Conservation (phyloP, 2,888 invertebrate species). For the Lathronympha strigana region DNA sequence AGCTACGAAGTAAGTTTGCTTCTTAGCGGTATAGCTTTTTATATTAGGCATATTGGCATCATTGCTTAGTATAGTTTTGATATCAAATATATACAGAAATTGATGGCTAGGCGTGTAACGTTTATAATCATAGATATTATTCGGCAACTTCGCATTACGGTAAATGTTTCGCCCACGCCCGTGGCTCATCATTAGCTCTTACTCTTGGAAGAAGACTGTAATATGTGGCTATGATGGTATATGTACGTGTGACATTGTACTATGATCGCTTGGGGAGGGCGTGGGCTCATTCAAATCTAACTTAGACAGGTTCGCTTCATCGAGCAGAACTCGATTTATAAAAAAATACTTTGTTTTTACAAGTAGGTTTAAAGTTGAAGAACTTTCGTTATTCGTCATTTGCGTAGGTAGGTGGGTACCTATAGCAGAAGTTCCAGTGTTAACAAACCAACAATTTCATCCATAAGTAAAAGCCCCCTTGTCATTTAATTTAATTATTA, state of each 20-base stretch:
- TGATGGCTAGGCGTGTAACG: background rate
- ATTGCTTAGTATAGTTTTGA: background rate
- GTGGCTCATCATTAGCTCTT: slow-evolving; percentile 3
- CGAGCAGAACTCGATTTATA: background rate
- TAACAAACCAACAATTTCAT: no score
- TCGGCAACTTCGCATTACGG: slow-evolving; percentile 17
- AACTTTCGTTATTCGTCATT: background rate
- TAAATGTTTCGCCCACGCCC: slow-evolving; percentile 15
- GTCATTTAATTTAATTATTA: no score
- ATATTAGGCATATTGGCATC: no score
- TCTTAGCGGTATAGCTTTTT: background rate
- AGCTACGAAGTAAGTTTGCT: no score
- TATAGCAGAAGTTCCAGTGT: background rate
- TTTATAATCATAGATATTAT: slow-evolving; percentile 6
- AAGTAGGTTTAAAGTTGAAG: background rate
- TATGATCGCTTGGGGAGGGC: background rate
- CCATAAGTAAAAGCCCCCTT: no score
- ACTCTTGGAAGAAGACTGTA: slow-evolving; percentile 3
- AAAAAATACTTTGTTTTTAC: background rate
- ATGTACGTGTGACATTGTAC: background rate
- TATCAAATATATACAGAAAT: background rate
- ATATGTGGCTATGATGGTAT: background rate
- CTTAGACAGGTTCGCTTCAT: background rate
- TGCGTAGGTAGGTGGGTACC: background rate
- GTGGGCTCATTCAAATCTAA: background rate